These are phyloP conservation scores for Parascotia fuliginaria DNA, from an alignment of 2,888 invertebrate genomes.

Conservation along the genomic window DNA sequence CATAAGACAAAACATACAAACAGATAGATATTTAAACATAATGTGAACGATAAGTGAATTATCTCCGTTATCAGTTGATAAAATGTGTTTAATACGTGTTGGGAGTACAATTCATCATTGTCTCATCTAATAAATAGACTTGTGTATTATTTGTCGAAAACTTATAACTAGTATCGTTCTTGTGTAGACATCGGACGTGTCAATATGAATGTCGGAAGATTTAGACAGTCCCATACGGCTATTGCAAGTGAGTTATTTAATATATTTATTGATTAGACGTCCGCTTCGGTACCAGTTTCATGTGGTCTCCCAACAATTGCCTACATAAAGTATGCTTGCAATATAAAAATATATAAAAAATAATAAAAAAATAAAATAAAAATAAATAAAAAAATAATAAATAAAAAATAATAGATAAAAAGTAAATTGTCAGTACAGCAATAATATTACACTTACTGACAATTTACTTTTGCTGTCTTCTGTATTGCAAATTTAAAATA, in stretches of 20 bases:
- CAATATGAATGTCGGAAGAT: slow-evolving; percentile 3
- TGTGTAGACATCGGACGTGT: not conserved
- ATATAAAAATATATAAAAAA: too few species aligned
- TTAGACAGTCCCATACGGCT: slow-evolving; percentile 4
- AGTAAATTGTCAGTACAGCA: too few species aligned
- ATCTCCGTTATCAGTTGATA: not conserved
- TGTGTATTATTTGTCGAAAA: not conserved
- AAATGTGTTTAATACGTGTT: not conserved
- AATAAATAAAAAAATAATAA: too few species aligned
- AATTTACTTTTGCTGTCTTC: too few species aligned
- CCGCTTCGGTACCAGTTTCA: too few species aligned
- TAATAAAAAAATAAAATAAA: too few species aligned
- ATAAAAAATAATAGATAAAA: too few species aligned
- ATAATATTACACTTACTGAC: too few species aligned
- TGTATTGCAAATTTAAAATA: too few species aligned
- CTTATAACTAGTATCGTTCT: not conserved
- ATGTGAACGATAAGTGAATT: not conserved
- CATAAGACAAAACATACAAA: not conserved
- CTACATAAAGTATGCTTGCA: too few species aligned
- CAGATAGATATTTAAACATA: not conserved
- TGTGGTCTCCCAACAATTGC: too few species aligned
- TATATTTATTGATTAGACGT: too few species aligned
- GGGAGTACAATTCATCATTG: not conserved
- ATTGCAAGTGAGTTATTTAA: slow-evolving; percentile 1
- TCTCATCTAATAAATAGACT: not conserved